Conservation (phyloP, 2,113 vertebrate genomes). For the Thymallus thymallus region DNA sequence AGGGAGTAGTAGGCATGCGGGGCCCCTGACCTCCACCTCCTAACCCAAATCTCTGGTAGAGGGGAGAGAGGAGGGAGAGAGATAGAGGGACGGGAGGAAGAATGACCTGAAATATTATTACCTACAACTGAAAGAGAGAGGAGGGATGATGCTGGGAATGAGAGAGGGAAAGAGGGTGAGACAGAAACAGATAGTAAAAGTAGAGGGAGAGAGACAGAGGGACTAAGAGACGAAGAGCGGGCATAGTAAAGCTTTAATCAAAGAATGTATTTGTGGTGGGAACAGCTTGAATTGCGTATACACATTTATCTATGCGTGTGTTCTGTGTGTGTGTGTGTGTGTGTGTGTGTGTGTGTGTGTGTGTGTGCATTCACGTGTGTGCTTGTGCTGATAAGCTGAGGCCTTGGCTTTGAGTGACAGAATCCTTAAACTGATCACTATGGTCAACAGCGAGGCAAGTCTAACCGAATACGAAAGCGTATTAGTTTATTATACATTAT, state of each 20-base stretch:
- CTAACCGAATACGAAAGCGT: constrained; percentile 43
- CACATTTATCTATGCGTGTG: too few species aligned
- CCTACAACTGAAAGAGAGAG: constrained; percentile 18
- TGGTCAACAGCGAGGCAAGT: constrained; percentile 60
- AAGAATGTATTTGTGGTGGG: constrained; percentile 24
- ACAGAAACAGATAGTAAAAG: too few species aligned
- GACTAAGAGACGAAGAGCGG: constrained; percentile 26
- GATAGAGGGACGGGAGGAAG: not conserved
- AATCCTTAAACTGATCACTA: constrained; percentile 55
- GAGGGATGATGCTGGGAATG: constrained; percentile 5
- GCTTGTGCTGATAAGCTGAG: constrained; percentile 43
- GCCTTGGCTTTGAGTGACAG: constrained; percentile 46
- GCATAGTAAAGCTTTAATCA: constrained; percentile 2
- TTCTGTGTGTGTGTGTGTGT: too few species aligned
- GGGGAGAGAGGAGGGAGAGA: constrained; percentile 23
- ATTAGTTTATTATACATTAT: constrained; percentile 60
- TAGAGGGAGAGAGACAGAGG: too few species aligned
- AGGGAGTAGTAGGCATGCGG: too few species aligned
- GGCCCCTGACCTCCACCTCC: too few species aligned
- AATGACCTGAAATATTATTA: not conserved
- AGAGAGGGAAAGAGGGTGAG: too few species aligned
- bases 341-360: too few species aligned
- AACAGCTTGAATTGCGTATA: constrained; percentile 15
- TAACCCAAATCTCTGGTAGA: not conserved
- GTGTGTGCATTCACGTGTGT: not conserved